Percentiles rank a stretch among this genome's conserved stretches.
phyloP scores from a whole-genome alignment of 2,797 vertebrate species.

The Myotis planiceps region DNA sequence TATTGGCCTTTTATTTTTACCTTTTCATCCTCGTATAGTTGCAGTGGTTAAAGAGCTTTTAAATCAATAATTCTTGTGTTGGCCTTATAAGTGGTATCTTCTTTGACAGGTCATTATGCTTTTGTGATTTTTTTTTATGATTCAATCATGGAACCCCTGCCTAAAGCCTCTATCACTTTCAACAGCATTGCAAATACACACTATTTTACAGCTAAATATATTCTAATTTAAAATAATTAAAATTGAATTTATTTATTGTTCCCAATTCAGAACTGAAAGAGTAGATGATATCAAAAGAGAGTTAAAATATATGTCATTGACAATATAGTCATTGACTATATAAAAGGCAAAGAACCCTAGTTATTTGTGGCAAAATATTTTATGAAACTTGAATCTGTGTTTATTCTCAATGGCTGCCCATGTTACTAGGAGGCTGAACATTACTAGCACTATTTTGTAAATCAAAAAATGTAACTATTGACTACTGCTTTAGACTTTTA shows the following conservation, averaged over 20 bases:
- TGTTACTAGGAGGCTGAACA: neutral
- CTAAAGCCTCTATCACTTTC: neutral
- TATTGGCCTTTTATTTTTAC: neutral
- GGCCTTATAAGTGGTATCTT: neutral
- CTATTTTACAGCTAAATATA: neutral
- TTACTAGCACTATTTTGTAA: neutral
- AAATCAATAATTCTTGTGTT: neutral
- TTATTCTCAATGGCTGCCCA: neutral
- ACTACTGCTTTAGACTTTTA: neutral
- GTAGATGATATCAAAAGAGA: neutral
- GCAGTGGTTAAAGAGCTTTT: neutral
- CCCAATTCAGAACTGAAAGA: neutral
- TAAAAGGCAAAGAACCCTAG: neutral
- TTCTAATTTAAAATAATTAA: neutral
- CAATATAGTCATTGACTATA: neutral
- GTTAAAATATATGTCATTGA: neutral
- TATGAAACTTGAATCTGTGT: neutral
- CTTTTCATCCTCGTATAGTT: neutral
- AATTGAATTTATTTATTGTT: neutral
- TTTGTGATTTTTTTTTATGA: neutral
- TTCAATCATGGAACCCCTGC: neutral
- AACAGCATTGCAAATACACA: neutral
- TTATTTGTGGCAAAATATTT: neutral
- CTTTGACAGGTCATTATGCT: neutral
- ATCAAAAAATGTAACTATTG: neutral